Evolutionary conservation across 2,888 invertebrate genomes (phyloP).

Genomic region (Eupeodes luniger): DNA sequence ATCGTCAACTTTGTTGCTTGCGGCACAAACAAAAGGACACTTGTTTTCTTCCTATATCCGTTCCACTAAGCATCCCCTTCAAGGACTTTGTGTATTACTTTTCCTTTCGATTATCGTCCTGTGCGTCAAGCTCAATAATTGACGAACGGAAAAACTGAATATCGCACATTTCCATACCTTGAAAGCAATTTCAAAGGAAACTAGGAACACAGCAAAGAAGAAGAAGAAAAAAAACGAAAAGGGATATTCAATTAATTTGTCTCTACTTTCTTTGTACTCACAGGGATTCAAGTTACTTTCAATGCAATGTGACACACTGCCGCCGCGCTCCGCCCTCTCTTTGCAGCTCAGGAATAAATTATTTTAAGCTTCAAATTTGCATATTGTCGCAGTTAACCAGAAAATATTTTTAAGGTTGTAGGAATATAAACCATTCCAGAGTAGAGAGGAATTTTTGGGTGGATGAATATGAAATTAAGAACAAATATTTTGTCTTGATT

Average conservation of each 20-base stretch:
- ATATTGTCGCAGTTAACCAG: slow-evolving; percentile 70
- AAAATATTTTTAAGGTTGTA: slow-evolving; percentile 60
- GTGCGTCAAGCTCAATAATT: slow-evolving; percentile 22
- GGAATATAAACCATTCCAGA: neutral
- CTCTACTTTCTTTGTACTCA: neutral
- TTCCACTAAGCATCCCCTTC: neutral
- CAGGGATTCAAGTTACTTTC: slow-evolving; percentile 16
- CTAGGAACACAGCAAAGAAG: too few species aligned
- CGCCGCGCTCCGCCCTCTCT: neutral
- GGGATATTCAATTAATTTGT: slow-evolving; percentile 69
- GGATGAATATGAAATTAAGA: slow-evolving; percentile 54
- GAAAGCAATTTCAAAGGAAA: slow-evolving; percentile 8
- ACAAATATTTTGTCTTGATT: slow-evolving; percentile 66
- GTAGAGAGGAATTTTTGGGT: neutral
- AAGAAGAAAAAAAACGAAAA: slow-evolving; percentile 12
- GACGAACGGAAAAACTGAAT: slow-evolving; percentile 28
- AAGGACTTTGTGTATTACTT: slow-evolving; percentile 54
- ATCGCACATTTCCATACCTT: slow-evolving; percentile 36
- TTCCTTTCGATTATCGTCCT: slow-evolving; percentile 46
- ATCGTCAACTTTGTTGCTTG: slow-evolving; percentile 16
- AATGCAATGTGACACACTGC: neutral
- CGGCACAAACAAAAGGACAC: slow-evolving; percentile 28
- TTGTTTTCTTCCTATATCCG: neutral
- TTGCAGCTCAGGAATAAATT: slow-evolving; percentile 14
- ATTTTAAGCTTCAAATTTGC: slow-evolving; percentile 53